Evolutionary conservation across 2,113 vertebrate species (phyloP), one percentile per base, ranked within the genome.

Genomic region (Microtus oregoni): DNA sequence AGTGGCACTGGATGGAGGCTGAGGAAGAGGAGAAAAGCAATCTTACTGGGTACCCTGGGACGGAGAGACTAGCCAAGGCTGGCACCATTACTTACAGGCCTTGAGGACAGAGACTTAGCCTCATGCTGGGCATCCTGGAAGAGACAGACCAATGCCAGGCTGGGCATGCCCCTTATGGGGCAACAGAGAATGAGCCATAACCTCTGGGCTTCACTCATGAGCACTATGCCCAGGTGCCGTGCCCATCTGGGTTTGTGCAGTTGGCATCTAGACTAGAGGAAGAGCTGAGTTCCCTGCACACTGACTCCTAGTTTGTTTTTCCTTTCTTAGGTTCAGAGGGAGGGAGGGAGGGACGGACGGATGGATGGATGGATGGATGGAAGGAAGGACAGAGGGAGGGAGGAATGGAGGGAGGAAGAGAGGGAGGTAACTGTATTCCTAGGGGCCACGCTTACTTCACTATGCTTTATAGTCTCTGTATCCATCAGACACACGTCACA

Each of bases 141-240:
- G 58, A 20, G 58, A 38, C 1, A 5, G 61, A 67, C 65, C 13
- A 11, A 44, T 58, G 20, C 55, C 3, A 9, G 1, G 35, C 68
- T 89, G 24, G 47, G 24, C 44, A 41, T 8, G 14, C 32, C 7
- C 17, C 0, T 55, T 0, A 1, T 20, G 17, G 79, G n/a, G 79
- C 26, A 22, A n/a, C 15, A 13, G 12, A 3, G n/a, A 70, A 52
- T 11, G 20, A 90, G 1, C 1, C 83, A 41, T 75, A 11, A 11
- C 58, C 7, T 7, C 24, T 4, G 7, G 28, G n/a, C 47, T 52
- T 76, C 0, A 1, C 7, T 52, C 41, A 3, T 30, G 44, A 1
- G 17, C 35, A 20, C 12, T 5, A 17, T 72, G 35, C 26, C 22
- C 73, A 14, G 38, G 12, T 26, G 17, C 0, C 13, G n/a, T 61